Evolutionary conservation across 2,797 vertebrate genomes (phyloP), one percentile per base, ranked within the genome.

Genomic region (Lepus oiostolus): DNA sequence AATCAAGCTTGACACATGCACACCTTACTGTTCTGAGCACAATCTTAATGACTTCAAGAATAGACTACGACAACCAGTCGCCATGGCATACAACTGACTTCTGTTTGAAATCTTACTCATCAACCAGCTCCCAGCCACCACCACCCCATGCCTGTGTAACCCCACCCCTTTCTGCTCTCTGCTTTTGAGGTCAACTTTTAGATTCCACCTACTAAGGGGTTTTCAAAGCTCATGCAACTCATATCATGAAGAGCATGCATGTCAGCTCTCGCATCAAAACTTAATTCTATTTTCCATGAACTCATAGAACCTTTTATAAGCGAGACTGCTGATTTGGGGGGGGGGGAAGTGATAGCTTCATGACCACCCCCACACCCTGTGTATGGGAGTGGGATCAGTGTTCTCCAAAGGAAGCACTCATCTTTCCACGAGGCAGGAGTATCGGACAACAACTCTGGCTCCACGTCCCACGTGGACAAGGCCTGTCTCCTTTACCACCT

Each of bases 371-470:
- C 12, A 30, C 22, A 5, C 5, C 14, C 3, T 7, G 65, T 21
- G 0, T 0, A 22, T 8, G 14, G 62, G 11, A 13, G 2, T 17
- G 32, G 30, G 19, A 28, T 54, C 26, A 0, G 10, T 32, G 10
- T 42, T 13, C 28, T 62, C 84, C 30, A 7, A 60, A 11, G 1
- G 38, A 63, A 47, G 70, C 2, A 11, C 32, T 0, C 16, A 63
- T 79, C 24, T 47, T 60, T 21, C 67, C 47, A 0, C 1, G 7
- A 1, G 24, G 22, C 65, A 12, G 3, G 2, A 2, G 3, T 8
- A 4, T 8, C 7, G 0, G 16, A 32, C 24, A 16, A 3, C 71
- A 17, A 28, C 10, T 77, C 47, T 0, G 1, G 19, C 30, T 60
- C 52, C 52, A 42, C 0, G 0, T 52, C n/a, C 80, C 30, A 4